Evolutionary conservation across 2,888 invertebrate genomes (phyloP), one percentile per base, ranked within the genome.

Genomic region (Fabriciana adippe): DNA sequence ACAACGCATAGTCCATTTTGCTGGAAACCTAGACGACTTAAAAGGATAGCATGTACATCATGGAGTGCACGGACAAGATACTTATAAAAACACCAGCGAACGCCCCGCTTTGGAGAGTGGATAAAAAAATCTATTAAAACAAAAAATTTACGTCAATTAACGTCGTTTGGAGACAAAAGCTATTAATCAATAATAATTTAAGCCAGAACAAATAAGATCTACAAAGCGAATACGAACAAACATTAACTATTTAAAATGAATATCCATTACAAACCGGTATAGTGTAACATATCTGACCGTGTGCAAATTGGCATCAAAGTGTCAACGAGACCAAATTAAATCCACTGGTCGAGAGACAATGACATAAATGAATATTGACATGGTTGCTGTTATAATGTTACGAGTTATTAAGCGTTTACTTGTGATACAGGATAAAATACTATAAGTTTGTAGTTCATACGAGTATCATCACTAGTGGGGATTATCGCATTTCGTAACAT

Each of bases 271-370:
- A 18, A 60, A 35, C 54, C 61, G 55, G 53, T 66, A 61, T 61
- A 66, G 54, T 60, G 55, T 66, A 55, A 66, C 60, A 61, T 41
- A 59, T 55, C 61, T 66, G 60, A 66, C 54, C 53, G 55, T 16
- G 53, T 48, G 60, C 51, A 13, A 66, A 66, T 48, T 66, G 55
- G 41, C 60, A 55, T 61, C 60, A 61, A 66, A 55, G 60, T 66
- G 66, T 55, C 66, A 61, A 66, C 55, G 63, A 63, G 45, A 61
- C 48, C 18, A 66, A 66, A 66, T 66, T 66, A 55, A 61, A 66
- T 66, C 55, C 35, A 66, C 66, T 26, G 55, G 35, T 61, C 50
- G 60, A 21, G 60, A 59, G 21, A 61, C 65, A 59, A 54, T 60
- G 66, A 61, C 35, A 55, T 48, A 61, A 61, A 66, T 55, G 48